Evolutionary conservation across 2,797 vertebrate genomes (phyloP).

Genomic region (Thalassophryne amazonica): DNA sequence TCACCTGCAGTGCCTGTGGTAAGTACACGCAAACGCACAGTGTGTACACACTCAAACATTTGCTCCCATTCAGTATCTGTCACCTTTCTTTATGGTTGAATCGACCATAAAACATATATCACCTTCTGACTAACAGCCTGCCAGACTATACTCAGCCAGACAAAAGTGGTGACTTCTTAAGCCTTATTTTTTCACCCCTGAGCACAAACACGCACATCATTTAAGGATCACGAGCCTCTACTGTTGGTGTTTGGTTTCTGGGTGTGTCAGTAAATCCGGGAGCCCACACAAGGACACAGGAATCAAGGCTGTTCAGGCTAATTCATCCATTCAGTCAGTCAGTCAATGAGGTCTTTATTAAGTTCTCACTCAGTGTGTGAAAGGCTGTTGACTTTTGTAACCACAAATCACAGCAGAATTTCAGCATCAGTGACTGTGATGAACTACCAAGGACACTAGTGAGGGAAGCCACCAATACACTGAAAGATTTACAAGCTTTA

Average conservation of each 20-base stretch:
- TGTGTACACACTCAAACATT: not conserved
- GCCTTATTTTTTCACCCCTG: conserved; percentile 5
- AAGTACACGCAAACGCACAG: conserved; percentile 67
- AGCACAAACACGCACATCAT: conserved; percentile 45
- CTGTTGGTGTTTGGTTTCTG: conserved; percentile 60
- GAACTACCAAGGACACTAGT: too few relatives aligned
- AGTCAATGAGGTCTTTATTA: not conserved
- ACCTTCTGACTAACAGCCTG: conserved; percentile 14
- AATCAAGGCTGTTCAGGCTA: not conserved
- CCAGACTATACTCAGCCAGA: conserved; percentile 21
- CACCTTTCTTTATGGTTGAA: not conserved
- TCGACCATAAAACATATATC: conserved; percentile 8
- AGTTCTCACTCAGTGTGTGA: not conserved
- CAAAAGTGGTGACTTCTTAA: conserved; percentile 34
- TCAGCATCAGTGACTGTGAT: too few relatives aligned
- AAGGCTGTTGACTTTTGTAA: not conserved
- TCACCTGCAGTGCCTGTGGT: conserved; percentile 97
- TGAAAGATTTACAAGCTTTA: too few relatives aligned
- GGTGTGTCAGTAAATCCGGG: conserved; percentile 54
- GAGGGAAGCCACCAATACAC: too few relatives aligned
- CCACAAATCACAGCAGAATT: too few relatives aligned
- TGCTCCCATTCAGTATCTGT: conserved; percentile 8
- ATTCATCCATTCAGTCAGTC: not conserved
- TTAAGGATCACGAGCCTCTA: conserved; percentile 43
- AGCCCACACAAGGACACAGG: conserved; percentile 45